Percentiles rank a stretch among this genome's conserved stretches.
Conservation (phyloP, 2,888 invertebrate species). For the Aspidiotus destructor region DNA sequence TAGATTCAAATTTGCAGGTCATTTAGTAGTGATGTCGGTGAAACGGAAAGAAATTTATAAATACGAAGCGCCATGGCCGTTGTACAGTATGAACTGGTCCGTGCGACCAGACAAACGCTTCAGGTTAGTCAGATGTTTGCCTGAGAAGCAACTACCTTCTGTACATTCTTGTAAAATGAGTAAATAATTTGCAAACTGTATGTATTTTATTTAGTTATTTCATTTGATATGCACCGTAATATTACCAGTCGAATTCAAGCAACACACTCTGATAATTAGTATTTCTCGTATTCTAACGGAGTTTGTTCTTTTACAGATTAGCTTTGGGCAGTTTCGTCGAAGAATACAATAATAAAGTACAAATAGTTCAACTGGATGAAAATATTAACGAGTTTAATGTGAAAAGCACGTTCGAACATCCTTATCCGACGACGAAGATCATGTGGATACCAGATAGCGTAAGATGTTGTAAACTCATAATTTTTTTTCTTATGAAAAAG, state of each 20-base stretch:
- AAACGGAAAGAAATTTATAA: constrained; percentile 79
- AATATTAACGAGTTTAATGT: constrained; percentile 94
- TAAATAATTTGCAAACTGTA: no score
- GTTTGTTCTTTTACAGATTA: constrained; percentile 45
- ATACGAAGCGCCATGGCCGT: constrained; percentile 96
- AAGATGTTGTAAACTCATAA: background rate
- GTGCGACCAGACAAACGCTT: constrained; percentile 95
- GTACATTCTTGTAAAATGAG: no score
- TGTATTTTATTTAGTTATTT: no score
- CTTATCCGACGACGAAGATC: constrained; percentile 98
- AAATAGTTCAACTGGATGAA: constrained; percentile 94
- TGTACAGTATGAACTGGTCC: constrained; percentile 99
- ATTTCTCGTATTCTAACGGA: no score
- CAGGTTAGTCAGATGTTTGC: constrained; percentile 42
- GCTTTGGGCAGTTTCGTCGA: constrained; percentile 98
- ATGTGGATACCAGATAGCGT: constrained; percentile 99
- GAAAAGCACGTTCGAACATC: constrained; percentile 95
- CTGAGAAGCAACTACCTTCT: no score
- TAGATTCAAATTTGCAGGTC: no score
- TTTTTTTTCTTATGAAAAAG: no score
- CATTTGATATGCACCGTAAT: no score
- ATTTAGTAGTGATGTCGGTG: constrained; percentile 20
- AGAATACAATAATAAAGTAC: constrained; percentile 98
- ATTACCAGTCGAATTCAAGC: no score
- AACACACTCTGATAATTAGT: no score